Evolutionary conservation across 2,113 vertebrate genomes (phyloP).

Genomic region (Suricata suricatta): DNA sequence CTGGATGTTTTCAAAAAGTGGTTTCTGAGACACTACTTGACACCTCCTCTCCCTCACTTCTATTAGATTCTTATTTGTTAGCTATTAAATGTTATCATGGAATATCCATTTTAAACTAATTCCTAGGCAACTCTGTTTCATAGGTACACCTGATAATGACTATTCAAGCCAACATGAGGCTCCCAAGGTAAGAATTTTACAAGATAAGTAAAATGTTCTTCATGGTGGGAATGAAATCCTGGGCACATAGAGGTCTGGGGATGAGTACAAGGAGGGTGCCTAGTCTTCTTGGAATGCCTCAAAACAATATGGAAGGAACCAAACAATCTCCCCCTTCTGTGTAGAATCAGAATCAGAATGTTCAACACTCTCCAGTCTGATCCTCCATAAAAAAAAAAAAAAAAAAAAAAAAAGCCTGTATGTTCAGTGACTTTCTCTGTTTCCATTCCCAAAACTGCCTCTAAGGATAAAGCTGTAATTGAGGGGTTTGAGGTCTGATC

Average conservation of each 20-base stretch:
- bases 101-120: slow-evolving; percentile 5
- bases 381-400: neutral
- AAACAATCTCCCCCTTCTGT: neutral
- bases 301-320: neutral
- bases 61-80: neutral
- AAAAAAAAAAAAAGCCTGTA: neutral
- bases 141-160: neutral
- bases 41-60: neutral
- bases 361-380: neutral
- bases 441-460: slow-evolving; percentile 27
- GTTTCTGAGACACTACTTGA: neutral
- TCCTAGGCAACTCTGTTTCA: neutral
- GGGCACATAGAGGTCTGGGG: neutral
- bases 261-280: neutral
- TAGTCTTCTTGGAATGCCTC: neutral
- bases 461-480: neutral
- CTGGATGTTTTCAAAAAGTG: neutral
- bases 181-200: neutral
- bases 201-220: neutral
- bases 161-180: neutral
- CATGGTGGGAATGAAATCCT: neutral
- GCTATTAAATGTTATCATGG: neutral
- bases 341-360: neutral
- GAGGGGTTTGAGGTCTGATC: neutral
- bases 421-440: neutral